Percentiles rank a stretch among this genome's conserved stretches.
Conservation (phyloP, 2,797 vertebrate genomes). For the Linurgus olivaceus region DNA sequence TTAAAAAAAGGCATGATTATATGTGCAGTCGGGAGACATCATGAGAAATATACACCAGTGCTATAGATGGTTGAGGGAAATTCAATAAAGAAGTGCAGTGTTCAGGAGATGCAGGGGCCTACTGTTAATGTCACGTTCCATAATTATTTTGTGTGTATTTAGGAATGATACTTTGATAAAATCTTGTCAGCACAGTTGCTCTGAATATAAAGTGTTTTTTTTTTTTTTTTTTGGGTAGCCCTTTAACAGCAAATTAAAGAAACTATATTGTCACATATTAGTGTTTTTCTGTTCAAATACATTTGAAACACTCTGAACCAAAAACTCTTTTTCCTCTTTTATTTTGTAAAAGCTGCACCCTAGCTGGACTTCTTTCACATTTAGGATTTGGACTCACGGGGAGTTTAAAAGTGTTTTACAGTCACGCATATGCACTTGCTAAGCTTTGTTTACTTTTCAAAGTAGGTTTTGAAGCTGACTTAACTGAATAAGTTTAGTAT, state of each 20-base stretch:
- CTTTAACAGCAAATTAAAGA: not conserved
- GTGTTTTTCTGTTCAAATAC: not conserved
- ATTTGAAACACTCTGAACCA: not conserved
- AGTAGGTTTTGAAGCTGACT: not conserved
- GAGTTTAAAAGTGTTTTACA: not conserved
- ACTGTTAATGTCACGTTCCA: not conserved
- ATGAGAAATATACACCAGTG: not conserved
- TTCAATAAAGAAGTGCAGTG: accelerated
- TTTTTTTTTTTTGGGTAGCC: not conserved
- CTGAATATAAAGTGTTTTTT: not conserved
- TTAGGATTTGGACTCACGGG: not conserved
- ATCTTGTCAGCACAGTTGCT: not conserved
- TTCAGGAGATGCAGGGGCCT: not conserved
- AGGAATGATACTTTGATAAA: not conserved
- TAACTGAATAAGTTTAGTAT: not conserved
- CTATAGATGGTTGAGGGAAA: not conserved
- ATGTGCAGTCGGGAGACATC: not conserved
- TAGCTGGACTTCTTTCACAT: not conserved
- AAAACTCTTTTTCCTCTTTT: accelerated
- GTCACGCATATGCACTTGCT: not conserved
- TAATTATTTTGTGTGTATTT: not conserved
- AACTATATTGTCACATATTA: accelerated
- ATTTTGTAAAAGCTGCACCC: not conserved
- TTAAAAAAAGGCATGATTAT: accelerated
- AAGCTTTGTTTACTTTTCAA: not conserved